Evolutionary conservation across 1,140 invertebrate genomes (phyloP), one percentile per base, ranked within the genome.

Genomic region (Piezodorus guildinii): DNA sequence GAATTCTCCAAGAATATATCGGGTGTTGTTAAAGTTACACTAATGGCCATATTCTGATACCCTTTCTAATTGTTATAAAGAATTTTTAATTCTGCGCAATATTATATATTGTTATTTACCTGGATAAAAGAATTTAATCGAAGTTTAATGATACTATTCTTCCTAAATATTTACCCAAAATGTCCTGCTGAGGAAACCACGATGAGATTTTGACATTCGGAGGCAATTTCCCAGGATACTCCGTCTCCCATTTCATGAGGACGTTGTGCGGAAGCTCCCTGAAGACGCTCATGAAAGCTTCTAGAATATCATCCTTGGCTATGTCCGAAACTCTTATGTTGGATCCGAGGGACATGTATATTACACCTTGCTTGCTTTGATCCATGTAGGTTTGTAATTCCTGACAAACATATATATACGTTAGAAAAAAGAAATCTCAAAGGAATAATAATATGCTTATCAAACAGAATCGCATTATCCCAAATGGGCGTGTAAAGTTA

Each of bases 131-230:
- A 4, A 17, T 21, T 5, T n/a, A 21, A 3, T 10, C 46, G 34
- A 19, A 60, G 39, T 30, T 43, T 12, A 0, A 17, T 15, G 64
- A 77, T 73, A 23, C 15, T 3, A 5, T 39, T 30, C 5, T 6
- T 60, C 4, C 16, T 3, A 30, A 30, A 30, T 8, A 30, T 8
- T 75, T 70, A 85, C 83, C 80, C 67, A 87, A 72, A 67, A 87
- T 76, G 69, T 86, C 85, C 63, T 80, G 81, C 69, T 89, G 85
- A 0, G 85, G 85, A 3, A 87, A 71, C 86, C 86, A 88, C 45
- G 80, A 80, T 30, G 60, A 45, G 71, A 68, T 58, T 71, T 67
- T 0, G 69, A 70, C n/a, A 66, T 62, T 15, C 63, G 62, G 72
- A 69, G 43, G 74, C n/a, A n/a, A 72, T 69, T 39, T 71, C 75